phyloP scores from a whole-genome alignment of 2,888 invertebrate genomes.

The Clistopyga incitator region DNA sequence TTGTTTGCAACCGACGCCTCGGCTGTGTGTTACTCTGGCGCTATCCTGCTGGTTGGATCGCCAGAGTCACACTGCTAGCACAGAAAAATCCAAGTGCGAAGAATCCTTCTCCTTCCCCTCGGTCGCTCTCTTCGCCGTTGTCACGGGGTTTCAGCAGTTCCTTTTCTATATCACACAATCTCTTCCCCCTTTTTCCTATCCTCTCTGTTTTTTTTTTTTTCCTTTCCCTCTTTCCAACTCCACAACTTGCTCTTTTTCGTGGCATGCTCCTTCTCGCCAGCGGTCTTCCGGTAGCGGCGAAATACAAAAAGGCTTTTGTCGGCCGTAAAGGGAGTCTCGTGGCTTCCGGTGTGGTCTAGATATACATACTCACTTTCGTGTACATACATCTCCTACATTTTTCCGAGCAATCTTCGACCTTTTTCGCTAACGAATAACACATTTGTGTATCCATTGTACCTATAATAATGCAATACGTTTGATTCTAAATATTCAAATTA shows the following conservation, averaged over 20 bases:
- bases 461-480: background rate
- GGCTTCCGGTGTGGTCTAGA: slow-evolving; percentile 61
- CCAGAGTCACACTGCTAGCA: slow-evolving; percentile 32
- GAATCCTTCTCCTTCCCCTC: slow-evolving; percentile 46
- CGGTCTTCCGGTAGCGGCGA: slow-evolving; percentile 64
- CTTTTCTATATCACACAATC: slow-evolving; percentile 50
- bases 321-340: slow-evolving; percentile 66
- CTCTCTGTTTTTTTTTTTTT: slow-evolving; percentile 20
- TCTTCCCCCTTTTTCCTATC: slow-evolving; percentile 7
- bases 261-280: slow-evolving; percentile 54
- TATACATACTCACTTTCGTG: background rate
- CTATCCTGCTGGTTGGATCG: slow-evolving; percentile 47
- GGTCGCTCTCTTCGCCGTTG: slow-evolving; percentile 36
- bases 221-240: slow-evolving; percentile 22
- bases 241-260: slow-evolving; percentile 48
- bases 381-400: background rate
- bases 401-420: background rate
- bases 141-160: slow-evolving; percentile 39
- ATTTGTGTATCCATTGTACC: background rate
- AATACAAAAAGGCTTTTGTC: slow-evolving; percentile 67
- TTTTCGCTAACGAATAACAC: background rate
- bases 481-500: background rate
- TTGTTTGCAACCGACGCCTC: slow-evolving; percentile 63
- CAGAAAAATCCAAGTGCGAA: slow-evolving; percentile 54
- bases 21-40: slow-evolving; percentile 17